Evolutionary conservation across 2,797 vertebrate species (phyloP).

Genomic region (Pangasius mekongensis): DNA sequence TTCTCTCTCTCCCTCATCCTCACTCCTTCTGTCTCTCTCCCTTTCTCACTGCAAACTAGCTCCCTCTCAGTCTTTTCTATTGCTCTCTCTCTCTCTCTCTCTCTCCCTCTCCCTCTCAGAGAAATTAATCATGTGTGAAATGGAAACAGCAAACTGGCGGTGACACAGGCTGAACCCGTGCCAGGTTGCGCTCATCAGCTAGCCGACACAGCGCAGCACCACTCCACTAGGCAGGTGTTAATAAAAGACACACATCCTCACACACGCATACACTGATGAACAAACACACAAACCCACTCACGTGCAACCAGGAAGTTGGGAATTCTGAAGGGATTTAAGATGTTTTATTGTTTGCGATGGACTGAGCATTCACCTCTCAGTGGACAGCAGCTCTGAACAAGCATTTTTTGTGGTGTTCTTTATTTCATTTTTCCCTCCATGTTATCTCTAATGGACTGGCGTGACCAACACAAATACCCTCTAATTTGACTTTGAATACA

Average conservation of each 20-base stretch:
- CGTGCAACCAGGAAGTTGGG: constrained; percentile 67
- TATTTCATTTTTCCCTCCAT: constrained; percentile 41
- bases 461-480: constrained; percentile 54
- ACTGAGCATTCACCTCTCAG: constrained; percentile 68
- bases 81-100: constrained; percentile 75
- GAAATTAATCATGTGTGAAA: constrained; percentile 99
- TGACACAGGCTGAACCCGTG: constrained; percentile 99
- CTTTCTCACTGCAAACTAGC: constrained; percentile 26
- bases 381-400: constrained; percentile 65
- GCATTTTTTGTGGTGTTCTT: constrained; percentile 31
- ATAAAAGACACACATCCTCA: constrained; percentile 94
- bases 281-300: constrained; percentile 43
- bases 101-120: constrained; percentile 80
- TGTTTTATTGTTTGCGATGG: constrained; percentile 70
- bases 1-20: constrained; percentile 30
- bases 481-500: constrained; percentile 61
- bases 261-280: constrained; percentile 29
- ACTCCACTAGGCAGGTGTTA: constrained; percentile 99
- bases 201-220: constrained; percentile 85
- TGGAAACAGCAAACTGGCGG: constrained; percentile 99
- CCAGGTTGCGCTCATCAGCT: constrained; percentile 98
- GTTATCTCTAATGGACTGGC: constrained; percentile 62
- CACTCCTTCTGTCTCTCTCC: constrained; percentile 55
- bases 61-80: constrained; percentile 25
- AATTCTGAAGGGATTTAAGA: constrained; percentile 22